phyloP scores from a whole-genome alignment of 2,797 vertebrate genomes.

The Eulemur mongoz region DNA sequence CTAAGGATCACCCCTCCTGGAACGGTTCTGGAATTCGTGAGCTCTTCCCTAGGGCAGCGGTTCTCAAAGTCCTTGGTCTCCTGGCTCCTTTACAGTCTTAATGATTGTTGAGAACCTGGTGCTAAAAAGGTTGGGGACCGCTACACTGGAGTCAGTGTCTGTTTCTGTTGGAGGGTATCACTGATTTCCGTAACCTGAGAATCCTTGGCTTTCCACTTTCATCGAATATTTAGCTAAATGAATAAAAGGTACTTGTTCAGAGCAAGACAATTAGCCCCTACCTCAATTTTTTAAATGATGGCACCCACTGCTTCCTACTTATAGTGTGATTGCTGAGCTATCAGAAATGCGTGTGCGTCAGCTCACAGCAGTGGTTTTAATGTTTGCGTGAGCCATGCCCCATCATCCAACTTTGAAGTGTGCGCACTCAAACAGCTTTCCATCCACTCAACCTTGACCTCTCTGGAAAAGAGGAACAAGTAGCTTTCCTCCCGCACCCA shows the following conservation, averaged over 20 bases:
- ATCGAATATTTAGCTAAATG: neutral
- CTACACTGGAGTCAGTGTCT: neutral
- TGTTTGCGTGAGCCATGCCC: fast-evolving
- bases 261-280: neutral
- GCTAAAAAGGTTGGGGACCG: no score
- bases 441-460: neutral
- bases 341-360: fast-evolving
- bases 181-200: neutral
- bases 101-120: neutral
- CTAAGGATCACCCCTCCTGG: no score
- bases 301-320: neutral
- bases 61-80: neutral
- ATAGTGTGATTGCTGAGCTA: no score
- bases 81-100: neutral
- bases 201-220: neutral
- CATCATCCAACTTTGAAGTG: fast-evolving
- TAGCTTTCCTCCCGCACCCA: neutral
- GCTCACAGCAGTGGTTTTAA: neutral
- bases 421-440: neutral
- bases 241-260: neutral
- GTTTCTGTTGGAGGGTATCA: neutral
- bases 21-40: no score
- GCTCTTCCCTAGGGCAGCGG: neutral
- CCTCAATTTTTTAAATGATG: neutral
- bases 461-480: neutral